Base-by-base conservation (phyloP, 2,888 invertebrate genomes). In the Tillus elongatus region DNA sequence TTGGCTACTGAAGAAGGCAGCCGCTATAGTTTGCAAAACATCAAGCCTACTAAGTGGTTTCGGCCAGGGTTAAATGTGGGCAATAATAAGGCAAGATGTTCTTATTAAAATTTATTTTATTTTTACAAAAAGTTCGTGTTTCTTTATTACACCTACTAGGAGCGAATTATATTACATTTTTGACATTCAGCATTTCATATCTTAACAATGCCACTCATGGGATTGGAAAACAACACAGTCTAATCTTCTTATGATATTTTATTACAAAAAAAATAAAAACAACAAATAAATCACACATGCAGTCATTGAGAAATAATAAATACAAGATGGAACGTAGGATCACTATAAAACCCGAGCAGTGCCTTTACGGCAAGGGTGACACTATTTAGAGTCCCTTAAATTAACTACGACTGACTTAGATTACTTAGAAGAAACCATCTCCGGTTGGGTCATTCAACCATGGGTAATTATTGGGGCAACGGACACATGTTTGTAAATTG, bases 401-500 rank as follows among this genome's bases (percentile, higher is more conserved):
- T 54, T 53, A 50, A 50, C 50, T 56, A 50, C 41, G 43, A 31
- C 40, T 35, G 36, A 40, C 38, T 48, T 52, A 42, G 24, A 19
- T 19, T n/a, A 71, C 72, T 76, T 85, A 90, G 76, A 83, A 88
- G 77, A 82, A 87, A 67, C 84, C 87, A 61, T 87, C 86, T 54
- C 87, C 87, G 53, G 84, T 85, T 45, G 91, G 91, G 69, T 92
- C 91, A 64, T 86, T 87, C 58, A 91, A 67, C 92, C 92, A 92
- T 56, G 92, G 92, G 72, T 91, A 92, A 67, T 91, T 90, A 68
- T 84, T 85, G 52, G 92, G 92, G 68, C 92, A 92, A 63, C 90
- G 77, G 54, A 90, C 79, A 68, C 92, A 92, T 37, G 91, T 91
- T 68, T 91, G 90, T 49, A 92, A 74, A 66, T 91, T 89, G 67